These are phyloP conservation scores for Campylorhamphus procurvoides DNA, from an alignment of 2,113 vertebrate genomes.

Conservation along the genomic window DNA sequence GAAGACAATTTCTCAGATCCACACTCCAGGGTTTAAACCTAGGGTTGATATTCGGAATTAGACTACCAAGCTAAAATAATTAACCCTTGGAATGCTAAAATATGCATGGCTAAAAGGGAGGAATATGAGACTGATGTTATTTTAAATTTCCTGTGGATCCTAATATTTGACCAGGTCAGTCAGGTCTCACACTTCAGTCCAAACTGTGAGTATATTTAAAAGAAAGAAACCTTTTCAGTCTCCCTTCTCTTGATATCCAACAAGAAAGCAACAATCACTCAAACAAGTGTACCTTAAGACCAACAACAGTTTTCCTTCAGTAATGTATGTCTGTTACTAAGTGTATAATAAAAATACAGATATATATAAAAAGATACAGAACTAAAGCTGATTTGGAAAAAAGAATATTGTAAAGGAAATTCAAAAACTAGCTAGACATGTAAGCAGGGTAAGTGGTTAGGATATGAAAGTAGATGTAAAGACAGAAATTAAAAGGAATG, in stretches of 20 bases:
- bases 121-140: neutral
- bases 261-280: neutral
- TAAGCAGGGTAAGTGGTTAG: neutral
- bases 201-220: neutral
- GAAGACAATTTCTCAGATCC: conserved; percentile 84
- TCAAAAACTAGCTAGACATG: neutral
- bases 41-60: conserved; percentile 63
- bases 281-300: neutral
- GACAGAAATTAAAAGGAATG: neutral
- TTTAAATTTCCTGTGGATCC: neutral
- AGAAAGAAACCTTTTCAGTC: neutral
- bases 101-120: neutral
- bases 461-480: neutral
- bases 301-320: neutral
- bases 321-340: neutral
- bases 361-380: neutral
- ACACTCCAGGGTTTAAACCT: conserved; percentile 77
- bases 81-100: conserved; percentile 67
- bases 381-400: neutral
- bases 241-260: neutral
- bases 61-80: conserved; percentile 66
- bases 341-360: neutral
- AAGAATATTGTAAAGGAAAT: neutral
- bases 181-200: neutral
- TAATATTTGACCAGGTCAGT: neutral